Conservation (phyloP, 2,888 invertebrate species). For the Pollenia labialis region DNA sequence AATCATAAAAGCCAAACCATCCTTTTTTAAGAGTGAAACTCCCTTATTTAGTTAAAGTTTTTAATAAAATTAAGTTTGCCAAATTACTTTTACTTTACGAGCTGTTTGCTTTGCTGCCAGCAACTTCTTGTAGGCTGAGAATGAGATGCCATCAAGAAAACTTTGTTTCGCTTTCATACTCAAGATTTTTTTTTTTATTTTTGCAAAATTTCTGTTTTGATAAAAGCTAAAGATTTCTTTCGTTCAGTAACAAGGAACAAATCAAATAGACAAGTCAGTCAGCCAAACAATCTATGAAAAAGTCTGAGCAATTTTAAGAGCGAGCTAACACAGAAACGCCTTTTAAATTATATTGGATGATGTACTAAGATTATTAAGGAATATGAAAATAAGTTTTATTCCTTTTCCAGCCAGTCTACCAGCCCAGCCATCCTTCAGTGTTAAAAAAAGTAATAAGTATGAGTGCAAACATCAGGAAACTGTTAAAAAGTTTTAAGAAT, state of each 20-base stretch:
- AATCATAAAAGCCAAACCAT: conserved; percentile 6
- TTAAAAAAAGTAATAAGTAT: conserved; percentile 8
- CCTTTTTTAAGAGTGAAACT: conserved; percentile 20
- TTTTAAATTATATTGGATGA: conserved; percentile 23
- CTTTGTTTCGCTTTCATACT: conserved; percentile 24
- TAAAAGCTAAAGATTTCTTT: conserved; percentile 29
- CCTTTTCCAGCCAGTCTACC: background rate
- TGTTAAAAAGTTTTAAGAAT: background rate
- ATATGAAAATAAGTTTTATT: background rate
- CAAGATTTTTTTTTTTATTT: background rate
- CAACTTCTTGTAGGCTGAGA: conserved; percentile 29
- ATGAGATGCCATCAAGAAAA: conserved; percentile 19
- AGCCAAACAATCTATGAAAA: conserved; percentile 37
- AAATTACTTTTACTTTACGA: conserved; percentile 66
- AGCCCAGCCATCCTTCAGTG: conserved; percentile 1
- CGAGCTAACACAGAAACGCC: conserved; percentile 19
- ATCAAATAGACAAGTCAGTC: conserved; percentile 32
- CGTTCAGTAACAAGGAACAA: conserved; percentile 1
- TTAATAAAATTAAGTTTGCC: conserved; percentile 66
- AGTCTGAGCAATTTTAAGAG: conserved; percentile 8
- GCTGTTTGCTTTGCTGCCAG: conserved; percentile 20
- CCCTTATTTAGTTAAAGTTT: conserved; percentile 61
- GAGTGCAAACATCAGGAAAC: conserved; percentile 11
- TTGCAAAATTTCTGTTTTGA: conserved; percentile 3
- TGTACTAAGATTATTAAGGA: background rate